Base-by-base conservation (phyloP, 1,140 invertebrate species). In the Druon quercuslanigerum region DNA sequence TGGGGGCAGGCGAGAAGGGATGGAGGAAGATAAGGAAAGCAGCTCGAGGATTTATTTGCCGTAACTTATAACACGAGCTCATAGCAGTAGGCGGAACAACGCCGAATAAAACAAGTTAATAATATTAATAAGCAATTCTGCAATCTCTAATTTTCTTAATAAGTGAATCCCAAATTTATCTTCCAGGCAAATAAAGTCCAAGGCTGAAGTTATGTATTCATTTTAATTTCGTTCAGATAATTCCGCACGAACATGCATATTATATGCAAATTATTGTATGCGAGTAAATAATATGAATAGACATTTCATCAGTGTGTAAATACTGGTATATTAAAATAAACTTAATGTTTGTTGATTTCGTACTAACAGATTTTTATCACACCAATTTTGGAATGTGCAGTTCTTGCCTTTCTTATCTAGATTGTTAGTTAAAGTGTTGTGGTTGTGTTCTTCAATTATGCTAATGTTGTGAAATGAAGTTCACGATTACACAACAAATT, bases 21-120 rank as follows among this genome's bases (percentile, higher is more conserved):
- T 20, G 19, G 12, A 57, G 33, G 9, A 57, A 57, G 19, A 57
- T 20, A 57, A 57, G 25, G 25, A 57, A 57, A 14, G 7, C 0
- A 57, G 25, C 56, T 57, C 56, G 56, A 56, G 56, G 20, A 57
- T 57, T 57, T 57, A 57, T 57, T 57, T 57, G 56, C 56, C 56
- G 19, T 57, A 54, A 54, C 14, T 54, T 54, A 19, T n/a, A 54
- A 54, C 52, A 19, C 3, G 52, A 54, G 52, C 52, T 54, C 52
- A 54, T n/a, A 17, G 16, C 52, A 54, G 14, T 13, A 57, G 56
- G 56, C 56, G 56, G 56, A 25, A 17, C 19, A 25, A 57, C 8
- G 40, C 40, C 9, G 9, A 57, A 57, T 20, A 57, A 57, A 57
- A 57, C n/a, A 54, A 54, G 52, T 25, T 57, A 57, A 57, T 57